A percentile compares a stretch with the other conserved stretches of the same genome.
phyloP scores from a whole-genome alignment of 2,797 vertebrate species.

The Steatocranus sp. region DNA sequence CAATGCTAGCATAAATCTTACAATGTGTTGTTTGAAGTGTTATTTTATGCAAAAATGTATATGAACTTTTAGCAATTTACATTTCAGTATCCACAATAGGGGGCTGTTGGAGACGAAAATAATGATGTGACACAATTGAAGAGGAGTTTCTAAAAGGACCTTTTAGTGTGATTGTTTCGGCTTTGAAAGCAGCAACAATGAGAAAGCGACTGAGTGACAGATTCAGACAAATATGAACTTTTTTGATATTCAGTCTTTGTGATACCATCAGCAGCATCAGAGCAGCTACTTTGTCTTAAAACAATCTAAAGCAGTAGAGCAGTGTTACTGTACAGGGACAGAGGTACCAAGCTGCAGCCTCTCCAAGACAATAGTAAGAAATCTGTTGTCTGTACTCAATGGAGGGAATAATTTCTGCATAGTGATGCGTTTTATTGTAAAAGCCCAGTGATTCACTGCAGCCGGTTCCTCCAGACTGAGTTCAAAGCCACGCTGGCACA shows the following conservation, averaged over 20 bases:
- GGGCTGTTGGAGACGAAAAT: neutral
- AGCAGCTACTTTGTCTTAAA: neutral
- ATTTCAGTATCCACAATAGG: neutral
- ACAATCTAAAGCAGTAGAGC: neutral
- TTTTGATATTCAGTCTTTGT: neutral
- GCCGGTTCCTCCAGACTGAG: constrained; percentile 51
- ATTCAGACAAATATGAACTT: neutral
- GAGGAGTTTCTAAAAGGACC: neutral
- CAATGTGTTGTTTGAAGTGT: neutral
- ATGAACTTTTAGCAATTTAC: neutral
- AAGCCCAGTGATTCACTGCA: constrained; percentile 62
- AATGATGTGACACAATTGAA: neutral
- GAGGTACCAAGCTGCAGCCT: neutral
- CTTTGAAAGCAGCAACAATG: neutral
- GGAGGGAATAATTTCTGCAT: constrained; percentile 27
- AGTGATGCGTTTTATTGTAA: constrained; percentile 41
- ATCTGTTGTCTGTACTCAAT: constrained; percentile 24
- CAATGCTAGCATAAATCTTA: neutral
- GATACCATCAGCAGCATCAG: neutral
- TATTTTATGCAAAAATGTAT: neutral
- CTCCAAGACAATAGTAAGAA: constrained; percentile 28
- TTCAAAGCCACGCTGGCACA: constrained; percentile 44
- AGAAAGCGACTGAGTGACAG: neutral
- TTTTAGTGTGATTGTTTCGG: neutral
- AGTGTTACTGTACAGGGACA: neutral